These are phyloP conservation scores for Sinocyclocheilus grahami DNA, from an alignment of 2,113 vertebrate genomes.

Conservation along the genomic window DNA sequence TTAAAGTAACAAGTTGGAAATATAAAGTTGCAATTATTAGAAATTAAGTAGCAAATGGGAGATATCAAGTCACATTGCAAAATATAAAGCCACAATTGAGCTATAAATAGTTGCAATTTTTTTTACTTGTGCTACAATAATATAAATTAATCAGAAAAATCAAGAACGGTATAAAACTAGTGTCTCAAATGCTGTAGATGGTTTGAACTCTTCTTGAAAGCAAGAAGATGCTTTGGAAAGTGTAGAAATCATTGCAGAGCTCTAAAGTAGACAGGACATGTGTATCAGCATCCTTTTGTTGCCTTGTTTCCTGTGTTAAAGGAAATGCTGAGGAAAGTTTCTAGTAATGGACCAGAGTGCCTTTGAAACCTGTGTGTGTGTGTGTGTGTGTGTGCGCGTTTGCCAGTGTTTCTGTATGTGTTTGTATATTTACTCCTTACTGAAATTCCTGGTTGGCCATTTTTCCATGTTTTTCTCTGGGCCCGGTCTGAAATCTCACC, in stretches of 20 bases:
- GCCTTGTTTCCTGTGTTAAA: slow-evolving; percentile 40
- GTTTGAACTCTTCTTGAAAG: neutral
- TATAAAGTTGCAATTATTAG: too few relatives aligned
- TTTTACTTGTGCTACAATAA: neutral
- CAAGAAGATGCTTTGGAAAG: neutral
- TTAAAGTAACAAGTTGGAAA: too few relatives aligned
- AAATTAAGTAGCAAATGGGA: too few relatives aligned
- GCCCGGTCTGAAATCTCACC: slow-evolving; percentile 71
- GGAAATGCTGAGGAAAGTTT: slow-evolving; percentile 42
- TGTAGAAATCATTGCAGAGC: neutral
- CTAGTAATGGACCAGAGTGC: neutral
- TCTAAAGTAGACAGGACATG: neutral
- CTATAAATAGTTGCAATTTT: too few relatives aligned
- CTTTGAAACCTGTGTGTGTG: slow-evolving; percentile 31
- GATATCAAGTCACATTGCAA: too few relatives aligned
- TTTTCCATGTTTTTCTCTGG: slow-evolving; percentile 58
- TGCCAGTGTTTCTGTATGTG: slow-evolving; percentile 62
- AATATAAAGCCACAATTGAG: too few relatives aligned
- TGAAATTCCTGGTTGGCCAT: slow-evolving; percentile 68
- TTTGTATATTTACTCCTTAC: slow-evolving; percentile 54
- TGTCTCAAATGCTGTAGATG: neutral
- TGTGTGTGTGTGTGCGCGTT: neutral
- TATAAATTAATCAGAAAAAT: neutral
- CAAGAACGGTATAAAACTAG: neutral
- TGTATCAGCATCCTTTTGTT: slow-evolving; percentile 11